Evolutionary conservation across 2,888 invertebrate genomes (phyloP).

Genomic region (Brachypterus glaber): DNA sequence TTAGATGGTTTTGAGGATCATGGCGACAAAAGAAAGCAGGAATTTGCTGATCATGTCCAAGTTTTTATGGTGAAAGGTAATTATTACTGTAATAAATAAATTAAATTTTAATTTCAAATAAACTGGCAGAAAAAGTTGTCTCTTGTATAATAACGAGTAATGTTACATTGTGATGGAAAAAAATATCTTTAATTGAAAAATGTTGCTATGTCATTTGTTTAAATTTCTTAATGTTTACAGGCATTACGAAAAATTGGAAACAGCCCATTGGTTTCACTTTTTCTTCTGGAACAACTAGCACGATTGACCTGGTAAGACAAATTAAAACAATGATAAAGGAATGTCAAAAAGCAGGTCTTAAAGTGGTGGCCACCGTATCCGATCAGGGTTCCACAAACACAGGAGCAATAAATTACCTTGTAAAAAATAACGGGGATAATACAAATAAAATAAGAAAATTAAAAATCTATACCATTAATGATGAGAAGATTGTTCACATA

Average conservation of each 20-base stretch:
- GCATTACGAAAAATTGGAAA: constrained; percentile 12
- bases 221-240: no score
- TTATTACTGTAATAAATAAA: no score
- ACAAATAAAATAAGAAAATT: not conserved
- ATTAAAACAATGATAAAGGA: constrained; percentile 3
- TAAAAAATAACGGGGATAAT: not conserved
- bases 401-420: constrained; percentile 7
- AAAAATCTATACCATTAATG: constrained; percentile 3
- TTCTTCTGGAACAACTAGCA: constrained; percentile 4
- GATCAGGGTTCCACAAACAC: constrained; percentile 10
- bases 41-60: constrained; percentile 12
- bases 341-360: constrained; percentile 7
- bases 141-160: no score
- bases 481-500: constrained; percentile 10
- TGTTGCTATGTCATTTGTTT: no score
- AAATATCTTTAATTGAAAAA: no score
- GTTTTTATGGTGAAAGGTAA: constrained; percentile 10
- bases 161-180: no score
- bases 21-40: constrained; percentile 6
- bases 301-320: not conserved
- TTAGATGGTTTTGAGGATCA: constrained; percentile 9
- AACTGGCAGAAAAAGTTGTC: no score
- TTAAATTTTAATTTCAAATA: no score
- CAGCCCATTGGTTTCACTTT: constrained; percentile 11
- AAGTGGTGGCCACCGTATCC: constrained; percentile 6